Evolutionary conservation across 2,113 vertebrate genomes (phyloP), one percentile per base, ranked within the genome.

Genomic region (Lycocorax pyrrhopterus): DNA sequence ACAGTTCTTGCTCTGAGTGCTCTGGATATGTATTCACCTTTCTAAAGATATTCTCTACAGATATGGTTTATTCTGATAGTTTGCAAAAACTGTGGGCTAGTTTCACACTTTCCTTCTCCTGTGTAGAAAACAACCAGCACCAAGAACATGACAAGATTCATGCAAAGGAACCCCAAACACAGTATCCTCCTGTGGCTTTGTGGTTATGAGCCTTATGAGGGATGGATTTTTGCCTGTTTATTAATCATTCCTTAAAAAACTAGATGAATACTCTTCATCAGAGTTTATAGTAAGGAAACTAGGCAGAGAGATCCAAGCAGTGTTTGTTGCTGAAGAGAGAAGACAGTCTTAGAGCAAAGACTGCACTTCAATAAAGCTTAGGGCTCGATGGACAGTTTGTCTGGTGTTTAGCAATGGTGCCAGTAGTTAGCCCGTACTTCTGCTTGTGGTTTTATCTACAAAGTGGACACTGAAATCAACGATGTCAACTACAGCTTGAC

Each of bases 1-100:
- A 93, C 94, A 93, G 86, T 47, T 90, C 64, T 84, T 11, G 1
- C 86, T 93, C 56, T 81, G 43, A 87, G 64, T 44, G 68, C 83
- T 93, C 89, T 91, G 84, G 68, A 72, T 89, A 68, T 15, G 60
- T 41, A 81, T 49, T 77, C 76, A 71, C 64, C 56, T 87, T 95
- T 94, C 94, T 95, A 94, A 97, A 95, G 89, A 96, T 94, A 96
- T 44, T 81, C 47, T 23, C 76, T 74, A 37, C 44, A 52, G 83
- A 52, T 41, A 95, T 0, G 1, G 29, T 32, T 71, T 63, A 84
- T 94, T 93, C 80, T 81, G 52, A 51, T 87, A 44, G 68, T 23
- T 92, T 13, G 60, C 76, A 84, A 92, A 90, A 95, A 77, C 10
- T 78, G 93, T 71, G 86, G 91, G 80, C 51, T 94, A 81, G 60